Base-by-base conservation (phyloP, 2,888 invertebrate species). In the Esperia sulphurella region DNA sequence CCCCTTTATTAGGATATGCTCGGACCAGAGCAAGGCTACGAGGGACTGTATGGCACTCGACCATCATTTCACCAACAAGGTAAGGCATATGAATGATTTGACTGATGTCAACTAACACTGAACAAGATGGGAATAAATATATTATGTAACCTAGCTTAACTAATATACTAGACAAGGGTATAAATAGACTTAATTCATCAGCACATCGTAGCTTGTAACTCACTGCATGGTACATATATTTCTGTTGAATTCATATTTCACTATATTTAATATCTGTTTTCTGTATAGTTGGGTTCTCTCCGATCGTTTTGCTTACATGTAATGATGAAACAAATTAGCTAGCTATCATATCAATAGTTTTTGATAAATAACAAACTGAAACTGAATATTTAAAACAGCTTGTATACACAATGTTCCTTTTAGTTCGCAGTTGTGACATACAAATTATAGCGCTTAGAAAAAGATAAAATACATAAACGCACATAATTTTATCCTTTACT, bases 11-110 rank as follows among this genome's bases (percentile, higher is more conserved):
- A 96, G 96, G 97, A 96, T 87, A 95, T 96, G 94, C 93, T 96
- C 86, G 95, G 94, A 77, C 95, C 96, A 71, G 97, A 97, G 84
- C 97, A 97, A 90, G 94, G 95, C 75, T 97, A 96, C 91, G 97
- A 97, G 83, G 95, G 95, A 84, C 93, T 97, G 92, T 97, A 97
- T 89, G 95, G 95, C 76, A 97, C 97, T 83, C 95, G 97, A 79
- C 96, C 96, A 66, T 96, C 96, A 68, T 96, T 95, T 90, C 96
- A 95, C 75, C 95, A 95, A 63, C 94, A 94, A 96, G 96, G 96
- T 96, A 94, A 92, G 80, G 39, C 7, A 13, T n/a, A 39, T n/a
- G 14, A 14, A 13, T 7, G 8, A 39, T 39, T 7, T n/a, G 3
- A 35, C 31, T 6, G 10, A 35, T 6, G 29, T 41, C 41, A n/a